These are phyloP conservation scores for Loxodonta africana DNA, from an alignment of 2,113 vertebrate genomes.

Conservation along the genomic window DNA sequence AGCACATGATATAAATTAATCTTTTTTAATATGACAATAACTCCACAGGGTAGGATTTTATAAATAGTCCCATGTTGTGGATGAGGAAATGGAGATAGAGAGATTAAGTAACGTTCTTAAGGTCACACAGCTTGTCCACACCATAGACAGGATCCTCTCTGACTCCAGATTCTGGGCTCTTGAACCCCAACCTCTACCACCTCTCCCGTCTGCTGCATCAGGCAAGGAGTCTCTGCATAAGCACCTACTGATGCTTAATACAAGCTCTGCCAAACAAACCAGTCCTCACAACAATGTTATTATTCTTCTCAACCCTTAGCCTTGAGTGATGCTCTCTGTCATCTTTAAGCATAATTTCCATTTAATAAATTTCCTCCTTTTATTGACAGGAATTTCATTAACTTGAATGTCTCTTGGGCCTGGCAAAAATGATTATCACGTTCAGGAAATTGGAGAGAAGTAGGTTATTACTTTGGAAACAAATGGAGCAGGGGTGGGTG, in stretches of 20 bases:
- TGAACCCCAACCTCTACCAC: background rate
- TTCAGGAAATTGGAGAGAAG: conserved; percentile 67
- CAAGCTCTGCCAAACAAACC: background rate
- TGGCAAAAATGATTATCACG: conserved; percentile 55
- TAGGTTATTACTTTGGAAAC: conserved; percentile 29
- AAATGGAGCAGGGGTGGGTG: background rate
- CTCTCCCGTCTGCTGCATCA: background rate
- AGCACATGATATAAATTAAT: background rate
- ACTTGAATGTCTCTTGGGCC: conserved; percentile 44
- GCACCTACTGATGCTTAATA: background rate
- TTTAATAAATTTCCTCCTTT: conserved; percentile 65
- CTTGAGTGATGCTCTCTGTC: conserved; percentile 2
- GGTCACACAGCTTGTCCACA: background rate
- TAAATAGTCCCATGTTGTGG: background rate
- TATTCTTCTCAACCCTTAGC: background rate
- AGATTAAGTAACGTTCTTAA: background rate
- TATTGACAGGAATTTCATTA: conserved; percentile 75
- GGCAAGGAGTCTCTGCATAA: background rate
- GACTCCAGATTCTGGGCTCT: background rate
- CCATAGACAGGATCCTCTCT: background rate
- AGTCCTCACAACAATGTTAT: conserved; percentile 2
- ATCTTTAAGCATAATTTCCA: conserved; percentile 55
- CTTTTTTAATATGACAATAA: background rate
- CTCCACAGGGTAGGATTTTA: background rate
- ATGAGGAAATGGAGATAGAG: background rate